Percentiles rank a stretch among this genome's conserved stretches.
Evolutionary conservation across 1,140 invertebrate species (phyloP).

Genomic region (Brachionus asplanchnoidis): DNA sequence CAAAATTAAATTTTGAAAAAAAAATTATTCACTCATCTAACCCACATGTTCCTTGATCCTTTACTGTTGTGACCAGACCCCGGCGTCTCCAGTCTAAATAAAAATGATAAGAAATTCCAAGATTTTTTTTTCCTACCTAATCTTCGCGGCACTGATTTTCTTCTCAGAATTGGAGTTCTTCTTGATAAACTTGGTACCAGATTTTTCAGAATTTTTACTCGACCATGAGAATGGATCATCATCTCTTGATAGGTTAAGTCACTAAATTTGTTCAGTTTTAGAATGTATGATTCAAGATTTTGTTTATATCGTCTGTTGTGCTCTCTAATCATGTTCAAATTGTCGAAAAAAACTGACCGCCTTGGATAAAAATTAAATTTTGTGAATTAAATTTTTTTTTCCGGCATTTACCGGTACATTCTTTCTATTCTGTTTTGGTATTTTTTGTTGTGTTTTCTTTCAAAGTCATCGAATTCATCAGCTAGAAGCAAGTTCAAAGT

Average conservation of each 20-base stretch:
- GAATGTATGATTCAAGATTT: not conserved
- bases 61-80: conserved; percentile 6
- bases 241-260: conserved; percentile 33
- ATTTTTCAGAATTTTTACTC: conserved; percentile 3
- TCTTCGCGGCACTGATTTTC: not conserved
- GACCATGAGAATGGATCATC: not conserved
- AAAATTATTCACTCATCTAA: not conserved
- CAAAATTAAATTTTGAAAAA: not conserved
- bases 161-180: not conserved
- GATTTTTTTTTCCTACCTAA: not conserved
- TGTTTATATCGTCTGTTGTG: not conserved
- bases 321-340: not conserved
- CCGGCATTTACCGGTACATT: not conserved
- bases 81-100: conserved; percentile 32
- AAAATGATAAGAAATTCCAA: not conserved
- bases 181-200: not conserved
- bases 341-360: not conserved
- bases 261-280: not conserved
- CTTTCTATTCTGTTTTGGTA: not conserved
- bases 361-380: not conserved
- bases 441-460: not conserved
- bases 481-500: not conserved
- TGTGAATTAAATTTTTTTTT: too few relatives aligned
- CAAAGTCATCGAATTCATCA: not conserved
- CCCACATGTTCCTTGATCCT: conserved; percentile 41